Conservation (phyloP, 2,888 invertebrate species). For the Rhimphoctona megacephalus region DNA sequence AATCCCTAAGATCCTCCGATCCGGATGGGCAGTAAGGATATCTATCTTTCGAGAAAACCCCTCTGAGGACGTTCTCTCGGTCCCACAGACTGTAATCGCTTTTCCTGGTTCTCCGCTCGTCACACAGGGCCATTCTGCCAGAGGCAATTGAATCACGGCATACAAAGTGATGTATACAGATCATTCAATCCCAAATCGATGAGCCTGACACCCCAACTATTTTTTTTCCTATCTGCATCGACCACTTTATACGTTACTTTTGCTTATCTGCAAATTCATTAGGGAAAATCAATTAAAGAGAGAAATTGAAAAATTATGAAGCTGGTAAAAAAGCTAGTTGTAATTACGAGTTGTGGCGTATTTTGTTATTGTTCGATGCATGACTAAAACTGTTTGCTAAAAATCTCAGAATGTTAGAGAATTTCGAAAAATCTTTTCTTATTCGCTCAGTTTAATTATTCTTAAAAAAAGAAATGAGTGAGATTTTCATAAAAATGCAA, state of each 20-base stretch:
- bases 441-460: neutral
- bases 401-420: neutral
- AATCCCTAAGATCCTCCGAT: slow-evolving; percentile 47
- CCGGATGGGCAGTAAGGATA: slow-evolving; percentile 36
- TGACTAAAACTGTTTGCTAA: neutral
- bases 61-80: slow-evolving; percentile 48
- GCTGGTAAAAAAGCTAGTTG: neutral
- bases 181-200: slow-evolving; percentile 38
- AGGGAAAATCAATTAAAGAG: neutral
- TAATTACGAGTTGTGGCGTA: neutral
- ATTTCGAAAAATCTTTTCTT: neutral
- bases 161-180: slow-evolving; percentile 25
- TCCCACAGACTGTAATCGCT: slow-evolving; percentile 46
- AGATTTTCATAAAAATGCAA: neutral
- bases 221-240: neutral
- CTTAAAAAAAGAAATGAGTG: neutral
- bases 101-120: slow-evolving; percentile 48
- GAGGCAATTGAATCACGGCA: slow-evolving; percentile 41
- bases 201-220: neutral
- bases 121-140: slow-evolving; percentile 22
- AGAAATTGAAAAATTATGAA: neutral
- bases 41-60: slow-evolving; percentile 48
- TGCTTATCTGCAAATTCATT: neutral
- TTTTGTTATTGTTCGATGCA: neutral
- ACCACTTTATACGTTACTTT: neutral